Conservation (phyloP, 2,797 vertebrate genomes). For the Myotis findleyi region DNA sequence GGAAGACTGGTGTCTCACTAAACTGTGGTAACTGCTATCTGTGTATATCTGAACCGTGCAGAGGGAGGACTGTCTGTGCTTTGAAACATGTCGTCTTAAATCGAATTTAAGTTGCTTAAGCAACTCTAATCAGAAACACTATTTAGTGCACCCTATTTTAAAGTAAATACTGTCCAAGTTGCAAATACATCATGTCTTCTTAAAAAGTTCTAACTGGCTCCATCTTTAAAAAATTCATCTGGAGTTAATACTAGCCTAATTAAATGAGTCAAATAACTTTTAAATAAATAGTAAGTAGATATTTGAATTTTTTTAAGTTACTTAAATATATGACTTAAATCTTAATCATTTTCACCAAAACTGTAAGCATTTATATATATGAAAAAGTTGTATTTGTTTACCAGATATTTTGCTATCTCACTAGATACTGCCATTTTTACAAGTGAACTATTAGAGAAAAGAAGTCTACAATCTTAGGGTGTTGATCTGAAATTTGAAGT, state of each 20-base stretch:
- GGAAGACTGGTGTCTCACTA: not conserved
- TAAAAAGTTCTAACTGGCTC: not conserved
- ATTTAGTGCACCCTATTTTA: not conserved
- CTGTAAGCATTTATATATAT: not conserved
- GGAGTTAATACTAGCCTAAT: not conserved
- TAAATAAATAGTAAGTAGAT: conserved; percentile 5
- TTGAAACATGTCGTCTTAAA: conserved; percentile 35
- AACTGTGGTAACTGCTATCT: not conserved
- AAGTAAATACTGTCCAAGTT: conserved; percentile 44
- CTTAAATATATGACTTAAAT: not conserved
- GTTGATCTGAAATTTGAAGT: not conserved
- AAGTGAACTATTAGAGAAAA: not conserved
- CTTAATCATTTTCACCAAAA: conserved; percentile 21
- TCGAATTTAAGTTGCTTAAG: conserved; percentile 21
- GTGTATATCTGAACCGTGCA: not conserved
- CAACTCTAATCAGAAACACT: conserved; percentile 13
- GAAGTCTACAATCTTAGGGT: not conserved
- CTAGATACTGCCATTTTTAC: not conserved
- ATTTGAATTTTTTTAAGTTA: conserved; percentile 18
- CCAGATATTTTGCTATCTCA: not conserved
- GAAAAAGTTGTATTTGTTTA: conserved; percentile 26
- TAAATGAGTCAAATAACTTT: conserved; percentile 12
- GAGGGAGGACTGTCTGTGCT: not conserved
- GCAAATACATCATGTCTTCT: not conserved
- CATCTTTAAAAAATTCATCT: not conserved